A percentile compares a stretch with the other conserved stretches of the same genome.
phyloP scores from a whole-genome alignment of 92 coral and sea anemone species.

The Diadumene lineata region DNA sequence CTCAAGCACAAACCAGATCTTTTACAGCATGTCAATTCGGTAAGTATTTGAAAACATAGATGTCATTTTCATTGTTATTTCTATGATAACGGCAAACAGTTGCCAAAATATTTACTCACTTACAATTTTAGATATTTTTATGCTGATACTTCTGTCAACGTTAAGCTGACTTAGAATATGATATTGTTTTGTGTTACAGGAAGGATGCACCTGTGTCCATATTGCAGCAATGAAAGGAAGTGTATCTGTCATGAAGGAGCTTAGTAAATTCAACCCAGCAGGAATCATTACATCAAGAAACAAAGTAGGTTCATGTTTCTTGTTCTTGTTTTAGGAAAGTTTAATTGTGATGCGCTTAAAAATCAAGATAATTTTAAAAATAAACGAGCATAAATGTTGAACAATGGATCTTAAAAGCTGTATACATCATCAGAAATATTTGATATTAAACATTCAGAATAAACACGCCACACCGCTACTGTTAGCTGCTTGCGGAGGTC shows the following conservation, averaged over 20 bases:
- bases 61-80: too few relatives aligned
- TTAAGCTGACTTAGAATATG: background rate
- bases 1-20: conserved; percentile 81
- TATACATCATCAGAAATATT: too few relatives aligned
- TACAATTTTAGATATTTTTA: background rate
- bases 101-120: background rate
- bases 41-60: conserved; percentile 29
- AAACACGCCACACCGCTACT: conserved; percentile 92
- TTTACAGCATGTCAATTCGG: conserved; percentile 88
- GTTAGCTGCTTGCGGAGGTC: conserved; percentile 99
- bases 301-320: conserved; percentile 63
- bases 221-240: conserved; percentile 98
- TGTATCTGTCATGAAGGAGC: conserved; percentile 87
- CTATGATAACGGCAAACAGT: background rate
- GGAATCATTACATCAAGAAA: conserved; percentile 75
- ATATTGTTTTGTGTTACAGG: conserved; percentile 51
- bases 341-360: too few relatives aligned
- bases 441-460: too few relatives aligned
- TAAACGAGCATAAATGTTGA: too few relatives aligned
- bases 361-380: too few relatives aligned
- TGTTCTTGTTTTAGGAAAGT: too few relatives aligned
- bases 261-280: conserved; percentile 68
- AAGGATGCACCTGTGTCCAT: conserved; percentile 95
- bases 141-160: background rate
- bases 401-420: too few relatives aligned